phyloP scores from a whole-genome alignment of 2,888 invertebrate species.

The Tenthredo livida region DNA sequence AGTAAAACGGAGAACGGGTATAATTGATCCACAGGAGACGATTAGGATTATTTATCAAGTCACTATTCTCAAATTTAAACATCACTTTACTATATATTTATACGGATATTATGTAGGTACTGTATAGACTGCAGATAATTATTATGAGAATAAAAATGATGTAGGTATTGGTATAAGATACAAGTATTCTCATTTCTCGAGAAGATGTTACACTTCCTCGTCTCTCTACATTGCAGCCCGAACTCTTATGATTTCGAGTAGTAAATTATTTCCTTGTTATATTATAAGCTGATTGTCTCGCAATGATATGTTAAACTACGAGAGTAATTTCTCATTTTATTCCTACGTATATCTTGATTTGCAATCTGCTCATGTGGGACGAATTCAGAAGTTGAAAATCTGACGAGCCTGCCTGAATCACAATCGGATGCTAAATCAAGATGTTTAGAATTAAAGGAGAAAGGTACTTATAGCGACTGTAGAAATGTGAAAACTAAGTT shows the following conservation, averaged over 20 bases:
- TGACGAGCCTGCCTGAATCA: background rate
- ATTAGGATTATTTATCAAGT: background rate
- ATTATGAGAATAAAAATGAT: background rate
- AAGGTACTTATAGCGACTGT: background rate
- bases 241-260: background rate
- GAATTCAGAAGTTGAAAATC: background rate
- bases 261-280: background rate
- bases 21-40: background rate
- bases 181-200: background rate
- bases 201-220: background rate
- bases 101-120: background rate
- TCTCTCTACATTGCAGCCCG: background rate
- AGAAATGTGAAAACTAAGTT: background rate
- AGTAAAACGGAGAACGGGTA: background rate
- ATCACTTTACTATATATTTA: background rate
- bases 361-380: background rate
- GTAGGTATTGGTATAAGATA: too few relatives aligned
- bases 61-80: background rate
- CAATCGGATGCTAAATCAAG: background rate
- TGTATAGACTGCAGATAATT: background rate
- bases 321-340: background rate
- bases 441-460: conserved; percentile 1
- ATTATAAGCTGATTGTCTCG: background rate
- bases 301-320: background rate
- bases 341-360: background rate